Percentiles rank a stretch among this genome's conserved stretches.
phyloP scores from a whole-genome alignment of 2,888 invertebrate genomes.

The Eilema sororculum region DNA sequence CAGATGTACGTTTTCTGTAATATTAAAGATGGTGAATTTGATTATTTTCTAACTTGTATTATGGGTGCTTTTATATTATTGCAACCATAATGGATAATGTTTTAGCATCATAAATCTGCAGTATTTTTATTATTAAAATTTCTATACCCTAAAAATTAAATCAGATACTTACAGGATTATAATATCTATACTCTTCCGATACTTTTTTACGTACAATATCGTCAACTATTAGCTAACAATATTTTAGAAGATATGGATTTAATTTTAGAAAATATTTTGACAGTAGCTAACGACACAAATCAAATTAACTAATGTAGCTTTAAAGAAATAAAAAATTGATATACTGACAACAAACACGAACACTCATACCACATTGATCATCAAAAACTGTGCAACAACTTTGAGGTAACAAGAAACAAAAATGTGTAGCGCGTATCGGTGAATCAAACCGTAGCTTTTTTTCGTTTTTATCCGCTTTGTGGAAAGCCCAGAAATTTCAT shows the following conservation, averaged over 20 bases:
- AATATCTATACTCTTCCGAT: background rate
- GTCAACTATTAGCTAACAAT: background rate
- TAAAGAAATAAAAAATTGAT: background rate
- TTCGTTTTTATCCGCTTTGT: slow-evolving; percentile 75
- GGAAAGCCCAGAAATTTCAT: slow-evolving; percentile 81
- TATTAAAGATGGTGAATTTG: background rate
- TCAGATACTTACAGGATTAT: background rate
- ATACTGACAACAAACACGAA: background rate
- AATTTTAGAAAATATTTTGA: too few species aligned
- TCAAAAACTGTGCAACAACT: slow-evolving; percentile 46
- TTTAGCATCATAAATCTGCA: background rate
- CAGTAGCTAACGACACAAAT: background rate
- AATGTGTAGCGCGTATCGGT: slow-evolving; percentile 58
- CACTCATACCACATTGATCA: slow-evolving; percentile 23
- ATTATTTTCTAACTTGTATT: background rate
- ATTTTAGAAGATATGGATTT: too few species aligned
- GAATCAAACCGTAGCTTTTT: slow-evolving; percentile 66
- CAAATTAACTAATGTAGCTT: background rate
- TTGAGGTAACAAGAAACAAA: slow-evolving; percentile 51
- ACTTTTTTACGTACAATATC: background rate
- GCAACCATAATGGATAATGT: background rate
- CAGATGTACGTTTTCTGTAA: slow-evolving; percentile 22
- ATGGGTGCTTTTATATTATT: background rate
- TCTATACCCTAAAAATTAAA: too few species aligned
- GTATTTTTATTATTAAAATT: background rate